Conservation (phyloP, 2,888 invertebrate species). For the Eristalis tenax region DNA sequence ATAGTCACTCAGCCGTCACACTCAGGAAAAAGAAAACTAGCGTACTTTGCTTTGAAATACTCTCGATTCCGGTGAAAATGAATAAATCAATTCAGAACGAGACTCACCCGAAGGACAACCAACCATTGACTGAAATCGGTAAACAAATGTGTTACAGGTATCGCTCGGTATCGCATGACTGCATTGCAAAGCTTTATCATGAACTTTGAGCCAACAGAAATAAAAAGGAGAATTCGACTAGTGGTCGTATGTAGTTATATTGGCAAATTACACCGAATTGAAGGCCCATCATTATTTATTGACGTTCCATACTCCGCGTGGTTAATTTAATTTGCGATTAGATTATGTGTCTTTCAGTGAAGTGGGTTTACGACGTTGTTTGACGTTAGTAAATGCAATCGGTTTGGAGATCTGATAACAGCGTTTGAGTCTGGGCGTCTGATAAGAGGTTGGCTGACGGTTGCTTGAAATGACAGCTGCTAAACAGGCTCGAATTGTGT, state of each 20-base stretch:
- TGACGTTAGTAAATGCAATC: conserved; percentile 3
- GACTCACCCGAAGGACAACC: conserved; percentile 21
- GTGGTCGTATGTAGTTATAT: background rate
- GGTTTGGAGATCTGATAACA: conserved; percentile 6
- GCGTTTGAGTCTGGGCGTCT: background rate
- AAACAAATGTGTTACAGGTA: background rate
- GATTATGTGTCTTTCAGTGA: conserved; percentile 1
- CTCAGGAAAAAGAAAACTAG: background rate
- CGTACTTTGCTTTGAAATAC: background rate
- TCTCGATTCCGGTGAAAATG: background rate
- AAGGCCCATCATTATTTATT: conserved; percentile 1
- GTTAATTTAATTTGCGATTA: conserved; percentile 34
- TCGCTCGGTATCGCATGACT: background rate
- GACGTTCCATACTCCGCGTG: background rate
- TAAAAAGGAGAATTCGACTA: background rate
- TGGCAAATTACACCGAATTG: background rate
- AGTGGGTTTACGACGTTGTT: background rate
- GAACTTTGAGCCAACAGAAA: background rate
- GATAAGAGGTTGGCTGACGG: background rate
- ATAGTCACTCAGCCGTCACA: background rate
- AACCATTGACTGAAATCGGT: conserved; percentile 24
- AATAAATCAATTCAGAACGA: conserved; percentile 10
- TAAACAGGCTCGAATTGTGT: too few relatives aligned
- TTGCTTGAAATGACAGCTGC: too few relatives aligned
- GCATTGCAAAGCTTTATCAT: background rate